A percentile compares a stretch with the other conserved stretches of the same genome.
Evolutionary conservation across 2,888 invertebrate genomes (phyloP).

Genomic region (Temnothorax ravouxi): DNA sequence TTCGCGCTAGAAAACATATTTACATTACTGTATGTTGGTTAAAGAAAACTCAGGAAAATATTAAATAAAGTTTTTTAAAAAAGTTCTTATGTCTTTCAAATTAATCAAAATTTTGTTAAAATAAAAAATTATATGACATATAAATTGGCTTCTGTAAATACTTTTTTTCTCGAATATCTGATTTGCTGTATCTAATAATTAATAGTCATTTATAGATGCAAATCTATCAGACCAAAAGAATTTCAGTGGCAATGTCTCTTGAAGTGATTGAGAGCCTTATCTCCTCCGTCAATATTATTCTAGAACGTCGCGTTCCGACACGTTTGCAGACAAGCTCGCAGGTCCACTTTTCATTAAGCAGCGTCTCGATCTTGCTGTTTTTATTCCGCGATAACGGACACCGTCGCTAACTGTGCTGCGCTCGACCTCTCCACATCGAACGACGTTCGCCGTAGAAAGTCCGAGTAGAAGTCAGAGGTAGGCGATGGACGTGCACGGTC

Average conservation of each 20-base stretch:
- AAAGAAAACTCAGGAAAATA: background rate
- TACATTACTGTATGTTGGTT: background rate
- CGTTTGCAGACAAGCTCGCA: background rate
- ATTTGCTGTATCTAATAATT: background rate
- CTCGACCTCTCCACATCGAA: background rate
- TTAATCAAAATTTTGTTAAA: background rate
- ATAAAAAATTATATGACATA: background rate
- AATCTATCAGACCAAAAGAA: background rate
- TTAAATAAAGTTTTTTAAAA: background rate
- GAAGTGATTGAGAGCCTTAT: background rate
- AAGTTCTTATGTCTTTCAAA: background rate
- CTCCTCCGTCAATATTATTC: background rate
- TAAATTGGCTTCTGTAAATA: background rate
- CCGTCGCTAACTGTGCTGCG: background rate
- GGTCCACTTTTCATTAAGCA: conserved; percentile 17
- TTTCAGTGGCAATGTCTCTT: background rate
- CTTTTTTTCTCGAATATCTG: background rate
- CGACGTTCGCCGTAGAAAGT: conserved; percentile 36
- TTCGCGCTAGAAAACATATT: background rate
- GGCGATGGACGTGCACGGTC: conserved; percentile 53
- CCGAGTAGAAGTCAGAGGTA: conserved; percentile 55
- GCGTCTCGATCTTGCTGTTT: background rate
- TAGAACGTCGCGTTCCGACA: background rate
- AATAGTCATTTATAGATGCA: background rate
- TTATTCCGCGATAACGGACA: conserved; percentile 26